Evolutionary conservation across 1,140 invertebrate species (phyloP).

Genomic region (Choristoneura fumiferana): DNA sequence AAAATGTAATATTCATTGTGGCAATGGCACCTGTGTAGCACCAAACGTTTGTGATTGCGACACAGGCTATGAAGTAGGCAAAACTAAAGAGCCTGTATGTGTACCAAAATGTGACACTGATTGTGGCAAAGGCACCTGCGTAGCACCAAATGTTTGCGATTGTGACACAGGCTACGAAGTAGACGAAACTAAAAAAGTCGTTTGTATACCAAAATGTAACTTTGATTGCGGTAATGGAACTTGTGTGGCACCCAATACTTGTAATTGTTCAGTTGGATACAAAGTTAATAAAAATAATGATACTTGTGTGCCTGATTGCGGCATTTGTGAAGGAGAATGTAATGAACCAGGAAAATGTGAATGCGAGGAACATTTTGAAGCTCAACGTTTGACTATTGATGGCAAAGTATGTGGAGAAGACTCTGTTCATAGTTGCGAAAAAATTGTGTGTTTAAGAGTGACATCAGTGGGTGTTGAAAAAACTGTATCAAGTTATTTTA

Average conservation of each 20-base stretch:
- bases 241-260: slow-evolving; percentile 75
- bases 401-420: not conserved
- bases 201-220: slow-evolving; percentile 63
- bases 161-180: not conserved
- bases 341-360: not conserved
- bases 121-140: slow-evolving; percentile 72
- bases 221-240: slow-evolving; percentile 69
- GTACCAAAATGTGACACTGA: slow-evolving; percentile 53
- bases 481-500: too few relatives aligned
- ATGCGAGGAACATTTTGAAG: not conserved
- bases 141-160: slow-evolving; percentile 64
- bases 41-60: slow-evolving; percentile 69
- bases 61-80: slow-evolving; percentile 40
- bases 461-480: too few relatives aligned
- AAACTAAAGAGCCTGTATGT: slow-evolving; percentile 30
- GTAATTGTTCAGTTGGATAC: slow-evolving; percentile 44
- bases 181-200: slow-evolving; percentile 27
- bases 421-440: not conserved
- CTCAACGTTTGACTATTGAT: not conserved
- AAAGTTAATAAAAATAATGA: not conserved
- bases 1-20: slow-evolving; percentile 57
- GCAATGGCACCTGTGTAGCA: slow-evolving; percentile 57
- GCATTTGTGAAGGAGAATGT: not conserved
- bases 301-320: not conserved
- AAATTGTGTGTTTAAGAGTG: not conserved